These are phyloP conservation scores for Linepithema humile DNA, from an alignment of 1,140 invertebrate genomes.

Conservation along the genomic window DNA sequence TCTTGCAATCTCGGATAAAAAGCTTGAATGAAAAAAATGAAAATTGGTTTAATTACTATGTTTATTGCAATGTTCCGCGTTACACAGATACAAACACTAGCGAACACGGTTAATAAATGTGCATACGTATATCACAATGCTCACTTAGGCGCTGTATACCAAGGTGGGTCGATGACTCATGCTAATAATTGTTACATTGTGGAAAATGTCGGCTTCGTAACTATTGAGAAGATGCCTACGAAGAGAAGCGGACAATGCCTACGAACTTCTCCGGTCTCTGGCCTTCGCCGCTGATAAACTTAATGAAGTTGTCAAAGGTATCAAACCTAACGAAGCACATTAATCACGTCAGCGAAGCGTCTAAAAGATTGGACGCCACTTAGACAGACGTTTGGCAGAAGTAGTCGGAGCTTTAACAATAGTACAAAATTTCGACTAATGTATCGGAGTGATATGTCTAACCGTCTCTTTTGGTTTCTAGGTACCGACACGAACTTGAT, in stretches of 20 bases:
- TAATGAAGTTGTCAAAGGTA: not conserved
- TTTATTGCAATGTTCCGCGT: not conserved
- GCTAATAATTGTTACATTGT: constrained; percentile 29
- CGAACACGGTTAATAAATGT: constrained; percentile 1
- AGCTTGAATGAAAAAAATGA: not conserved
- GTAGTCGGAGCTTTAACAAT: not conserved
- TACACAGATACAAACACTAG: not conserved
- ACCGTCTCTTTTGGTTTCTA: constrained; percentile 25
- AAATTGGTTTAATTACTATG: constrained; percentile 27
- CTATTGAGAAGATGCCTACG: not conserved
- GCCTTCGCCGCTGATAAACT: not conserved
- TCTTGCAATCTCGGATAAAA: not conserved
- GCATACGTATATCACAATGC: not conserved
- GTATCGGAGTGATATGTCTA: not conserved
- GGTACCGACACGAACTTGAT: constrained; percentile 56
- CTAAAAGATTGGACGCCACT: not conserved
- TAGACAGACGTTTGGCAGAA: not conserved
- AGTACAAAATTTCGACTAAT: not conserved
- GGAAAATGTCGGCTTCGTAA: constrained; percentile 16
- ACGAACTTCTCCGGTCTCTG: not conserved
- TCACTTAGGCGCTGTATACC: not conserved
- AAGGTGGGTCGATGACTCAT: constrained; percentile 48
- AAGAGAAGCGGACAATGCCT: not conserved
- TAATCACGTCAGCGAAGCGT: not conserved
- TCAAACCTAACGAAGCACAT: not conserved